These are phyloP conservation scores for Tamias sibiricus DNA, from an alignment of 2,113 vertebrate species.

Conservation along the genomic window DNA sequence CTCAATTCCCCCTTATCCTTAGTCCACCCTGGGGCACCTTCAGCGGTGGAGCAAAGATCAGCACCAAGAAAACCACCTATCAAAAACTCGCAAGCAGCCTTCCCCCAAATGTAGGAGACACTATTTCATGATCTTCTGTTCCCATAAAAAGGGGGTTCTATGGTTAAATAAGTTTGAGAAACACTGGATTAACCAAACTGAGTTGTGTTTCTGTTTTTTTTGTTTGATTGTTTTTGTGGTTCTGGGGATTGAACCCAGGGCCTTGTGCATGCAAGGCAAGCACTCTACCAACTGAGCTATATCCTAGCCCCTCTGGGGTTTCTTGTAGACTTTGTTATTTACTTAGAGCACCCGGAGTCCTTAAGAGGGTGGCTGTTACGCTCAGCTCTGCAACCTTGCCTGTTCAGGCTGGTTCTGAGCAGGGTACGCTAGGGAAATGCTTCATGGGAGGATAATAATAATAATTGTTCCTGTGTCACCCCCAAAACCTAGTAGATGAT, in stretches of 20 bases:
- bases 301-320: too few species aligned
- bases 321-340: background rate
- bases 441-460: background rate
- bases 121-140: background rate
- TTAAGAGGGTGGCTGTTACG: background rate
- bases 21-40: background rate
- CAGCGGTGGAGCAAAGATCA: background rate
- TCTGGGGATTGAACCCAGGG: too few species aligned
- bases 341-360: background rate
- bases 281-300: too few species aligned
- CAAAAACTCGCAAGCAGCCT: background rate
- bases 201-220: background rate
- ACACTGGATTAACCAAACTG: background rate
- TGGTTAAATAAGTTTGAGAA: background rate
- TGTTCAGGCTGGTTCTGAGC: background rate
- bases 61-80: background rate
- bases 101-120: background rate
- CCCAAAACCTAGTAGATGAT: background rate
- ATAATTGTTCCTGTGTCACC: background rate
- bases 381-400: background rate
- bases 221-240: too few species aligned
- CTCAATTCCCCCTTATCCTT: background rate
- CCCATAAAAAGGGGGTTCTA: background rate
- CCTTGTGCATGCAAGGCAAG: too few species aligned
- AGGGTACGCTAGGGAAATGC: background rate